Evolutionary conservation across 2,113 vertebrate genomes (phyloP), one percentile per base, ranked within the genome.

Genomic region (Salvelinus fontinalis): DNA sequence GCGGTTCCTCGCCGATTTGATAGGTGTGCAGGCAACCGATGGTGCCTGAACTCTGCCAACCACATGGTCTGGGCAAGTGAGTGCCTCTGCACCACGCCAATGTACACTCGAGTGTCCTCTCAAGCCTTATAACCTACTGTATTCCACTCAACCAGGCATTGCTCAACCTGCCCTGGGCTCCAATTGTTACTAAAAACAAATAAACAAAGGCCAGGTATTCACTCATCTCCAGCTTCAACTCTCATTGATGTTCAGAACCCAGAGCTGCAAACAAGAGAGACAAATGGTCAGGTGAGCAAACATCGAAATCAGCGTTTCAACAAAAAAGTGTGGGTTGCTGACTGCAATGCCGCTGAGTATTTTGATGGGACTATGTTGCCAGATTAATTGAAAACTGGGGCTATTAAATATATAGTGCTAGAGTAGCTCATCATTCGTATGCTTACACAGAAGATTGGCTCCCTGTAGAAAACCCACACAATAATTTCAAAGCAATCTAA

Each of bases 21-120:
- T 84, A 89, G 90, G 90, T 90, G 91, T 83, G 88, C 82, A 75
- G 87, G 90, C 88, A 89, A 87, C 90, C 88, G 89, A 85, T 88
- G 88, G 89, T 89, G 87, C 89, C 86, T 85, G 66, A 90, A 87
- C 49, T 85, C 89, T 85, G 86, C 87, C 82, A 89, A 87, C 92
- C 89, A 91, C 93, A 94, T 94, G 90, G 85, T 92, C 82, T 80
- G 83, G 85, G 75, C 80, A 70, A 70, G 80, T 81, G 74, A 34
- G 88, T 79, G 88, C 84, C 9, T 68, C 82, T 75, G 82, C 75
- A 80, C 80, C 76, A 86, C 81, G 86, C 88, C 74, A 85, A 90
- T 74, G 87, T 87, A 85, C 85, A 84, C 75, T 81, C 81, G 81
- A 70, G 86, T 79, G 86, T 87, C 88, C 77, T 77, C 84, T 89